phyloP scores from a whole-genome alignment of 2,888 invertebrate species.

The Cosmia trapezina region DNA sequence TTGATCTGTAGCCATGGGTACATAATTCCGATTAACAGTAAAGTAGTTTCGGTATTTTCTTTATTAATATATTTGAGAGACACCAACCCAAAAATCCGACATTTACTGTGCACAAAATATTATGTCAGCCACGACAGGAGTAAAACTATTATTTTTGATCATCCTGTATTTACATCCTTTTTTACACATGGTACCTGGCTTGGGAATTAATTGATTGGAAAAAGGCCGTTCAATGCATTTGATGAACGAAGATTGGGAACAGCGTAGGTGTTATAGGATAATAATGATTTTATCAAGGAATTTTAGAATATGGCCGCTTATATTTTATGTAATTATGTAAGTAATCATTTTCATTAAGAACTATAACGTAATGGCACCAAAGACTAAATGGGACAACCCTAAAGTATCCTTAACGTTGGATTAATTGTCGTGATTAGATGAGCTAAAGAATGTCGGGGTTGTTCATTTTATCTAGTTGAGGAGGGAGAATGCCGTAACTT shows the following conservation, averaged over 20 bases:
- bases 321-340: constrained; percentile 32
- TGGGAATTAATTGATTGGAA: constrained; percentile 84
- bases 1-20: too few relatives aligned
- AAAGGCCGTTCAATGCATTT: constrained; percentile 76
- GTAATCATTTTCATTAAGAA: constrained; percentile 53
- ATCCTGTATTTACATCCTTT: constrained; percentile 74
- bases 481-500: not conserved
- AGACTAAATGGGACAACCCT: constrained; percentile 25
- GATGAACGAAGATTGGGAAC: constrained; percentile 72
- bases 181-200: constrained; percentile 75
- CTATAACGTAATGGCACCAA: constrained; percentile 33
- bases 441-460: not conserved
- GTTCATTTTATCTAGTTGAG: not conserved
- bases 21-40: not conserved
- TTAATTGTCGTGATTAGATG: not conserved
- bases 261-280: constrained; percentile 68
- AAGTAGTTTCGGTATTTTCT: not conserved
- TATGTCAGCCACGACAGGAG: not conserved
- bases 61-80: not conserved
- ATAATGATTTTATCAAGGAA: constrained; percentile 63
- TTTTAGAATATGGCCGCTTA: constrained; percentile 44
- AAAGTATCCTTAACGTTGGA: constrained; percentile 15
- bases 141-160: constrained; percentile 38
- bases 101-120: not conserved
- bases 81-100: not conserved